Evolutionary conservation across 2,113 vertebrate genomes (phyloP).

Genomic region (Rhombomys opimus): DNA sequence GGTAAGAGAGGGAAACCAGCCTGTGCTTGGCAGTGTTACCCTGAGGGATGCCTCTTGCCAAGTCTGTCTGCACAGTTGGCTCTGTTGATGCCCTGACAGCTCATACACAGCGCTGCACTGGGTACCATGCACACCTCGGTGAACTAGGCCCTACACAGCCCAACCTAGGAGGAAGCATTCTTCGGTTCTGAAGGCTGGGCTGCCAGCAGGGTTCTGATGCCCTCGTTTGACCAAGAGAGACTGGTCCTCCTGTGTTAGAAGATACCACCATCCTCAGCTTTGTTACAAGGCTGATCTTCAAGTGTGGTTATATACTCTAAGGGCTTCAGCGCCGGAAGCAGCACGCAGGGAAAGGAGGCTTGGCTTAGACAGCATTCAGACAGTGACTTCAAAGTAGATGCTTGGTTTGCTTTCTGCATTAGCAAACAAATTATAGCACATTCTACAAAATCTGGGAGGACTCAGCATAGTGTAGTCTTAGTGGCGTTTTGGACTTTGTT

Average conservation of each 20-base stretch:
- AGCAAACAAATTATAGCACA: background rate
- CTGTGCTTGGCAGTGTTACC: too few species aligned
- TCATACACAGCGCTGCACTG: background rate
- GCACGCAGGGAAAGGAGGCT: too few species aligned
- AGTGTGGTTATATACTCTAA: rapidly evolving
- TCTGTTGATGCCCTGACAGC: background rate
- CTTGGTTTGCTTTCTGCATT: background rate
- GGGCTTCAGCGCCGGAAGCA: background rate
- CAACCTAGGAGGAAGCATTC: background rate
- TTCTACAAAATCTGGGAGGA: background rate
- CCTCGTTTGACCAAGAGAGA: background rate
- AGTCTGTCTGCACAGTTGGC: background rate
- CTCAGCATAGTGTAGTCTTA: background rate
- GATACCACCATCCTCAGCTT: background rate
- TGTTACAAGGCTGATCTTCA: background rate
- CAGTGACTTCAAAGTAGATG: background rate
- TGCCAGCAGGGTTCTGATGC: too few species aligned
- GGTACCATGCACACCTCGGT: background rate
- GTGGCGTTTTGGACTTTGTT: background rate
- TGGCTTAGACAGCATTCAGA: background rate
- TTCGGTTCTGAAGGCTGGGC: background rate
- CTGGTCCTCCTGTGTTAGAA: rapidly evolving
- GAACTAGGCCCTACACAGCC: background rate
- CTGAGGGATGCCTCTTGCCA: background rate
- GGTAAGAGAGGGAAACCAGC: background rate